A percentile compares a stretch with the other conserved stretches of the same genome.
These are phyloP conservation scores for Clostera curtula DNA, from an alignment of 2,888 invertebrate species.

Conservation along the genomic window DNA sequence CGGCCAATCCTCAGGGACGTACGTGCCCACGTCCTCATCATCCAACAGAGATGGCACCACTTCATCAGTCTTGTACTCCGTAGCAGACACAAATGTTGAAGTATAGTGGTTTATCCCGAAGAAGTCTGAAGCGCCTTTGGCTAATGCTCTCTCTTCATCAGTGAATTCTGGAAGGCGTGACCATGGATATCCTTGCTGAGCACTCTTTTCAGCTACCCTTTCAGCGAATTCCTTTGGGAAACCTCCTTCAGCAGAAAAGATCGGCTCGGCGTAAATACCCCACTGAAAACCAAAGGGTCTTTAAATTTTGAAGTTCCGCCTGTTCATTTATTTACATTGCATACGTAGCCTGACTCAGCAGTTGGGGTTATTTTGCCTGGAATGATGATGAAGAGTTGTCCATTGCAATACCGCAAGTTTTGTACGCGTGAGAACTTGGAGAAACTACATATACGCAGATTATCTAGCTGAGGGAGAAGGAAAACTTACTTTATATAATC, in stretches of 20 bases:
- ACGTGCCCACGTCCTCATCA: slow-evolving; percentile 26
- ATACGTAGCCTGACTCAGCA: no score
- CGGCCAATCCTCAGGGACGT: slow-evolving; percentile 30
- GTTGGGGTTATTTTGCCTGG: no score
- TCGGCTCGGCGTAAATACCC: slow-evolving; percentile 64
- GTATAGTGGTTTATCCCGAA: slow-evolving; percentile 81
- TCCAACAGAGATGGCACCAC: slow-evolving; percentile 31
- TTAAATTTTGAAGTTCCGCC: no score
- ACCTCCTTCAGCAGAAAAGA: slow-evolving; percentile 64
- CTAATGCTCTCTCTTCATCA: slow-evolving; percentile 38
- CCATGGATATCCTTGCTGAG: slow-evolving; percentile 44
- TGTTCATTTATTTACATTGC: no score
- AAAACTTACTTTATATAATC: no score
- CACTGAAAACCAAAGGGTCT: slow-evolving; percentile 32
- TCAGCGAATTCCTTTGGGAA: slow-evolving; percentile 65
- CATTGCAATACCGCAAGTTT: no score
- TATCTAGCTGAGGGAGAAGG: no score
- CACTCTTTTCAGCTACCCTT: slow-evolving; percentile 53
- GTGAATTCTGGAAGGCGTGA: slow-evolving; percentile 61
- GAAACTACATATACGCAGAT: no score
- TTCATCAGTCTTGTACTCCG: slow-evolving; percentile 15
- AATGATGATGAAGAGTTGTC: no score
- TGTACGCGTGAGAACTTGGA: no score
- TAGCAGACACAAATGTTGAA: slow-evolving; percentile 34
- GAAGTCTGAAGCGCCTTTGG: slow-evolving; percentile 44